These are phyloP conservation scores for Microcebus griseorufus DNA, from an alignment of 2,113 vertebrate genomes.

Conservation along the genomic window DNA sequence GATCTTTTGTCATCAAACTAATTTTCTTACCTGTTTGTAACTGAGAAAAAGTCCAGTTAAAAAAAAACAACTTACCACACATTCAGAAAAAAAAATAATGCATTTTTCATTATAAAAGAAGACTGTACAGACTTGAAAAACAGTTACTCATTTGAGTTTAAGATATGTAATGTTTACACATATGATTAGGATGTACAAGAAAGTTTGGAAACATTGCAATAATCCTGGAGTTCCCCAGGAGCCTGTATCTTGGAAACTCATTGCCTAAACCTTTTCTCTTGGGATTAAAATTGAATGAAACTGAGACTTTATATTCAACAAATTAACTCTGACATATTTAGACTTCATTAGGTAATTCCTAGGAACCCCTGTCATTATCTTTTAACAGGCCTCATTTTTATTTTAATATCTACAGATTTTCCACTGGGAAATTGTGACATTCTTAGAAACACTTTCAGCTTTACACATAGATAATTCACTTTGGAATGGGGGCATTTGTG, in stretches of 20 bases:
- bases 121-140: not conserved
- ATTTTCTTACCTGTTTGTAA: not conserved
- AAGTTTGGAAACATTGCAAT: not conserved
- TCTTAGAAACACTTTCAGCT: not conserved
- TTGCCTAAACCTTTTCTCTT: not conserved
- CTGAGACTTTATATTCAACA: not conserved
- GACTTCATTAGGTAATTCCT: not conserved
- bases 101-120: not conserved
- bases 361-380: not conserved
- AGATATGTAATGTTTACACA: not conserved
- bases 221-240: not conserved
- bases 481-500: not conserved
- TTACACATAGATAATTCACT: not conserved
- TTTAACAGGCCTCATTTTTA: constrained; percentile 7
- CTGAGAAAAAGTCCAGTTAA: not conserved
- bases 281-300: constrained; percentile 1
- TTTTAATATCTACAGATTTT: constrained; percentile 3
- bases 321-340: constrained; percentile 35
- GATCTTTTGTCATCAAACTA: not conserved
- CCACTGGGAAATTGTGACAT: not conserved
- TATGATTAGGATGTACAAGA: not conserved
- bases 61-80: not conserved
- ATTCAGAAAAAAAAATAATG: not conserved
- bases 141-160: not conserved
- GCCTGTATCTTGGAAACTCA: not conserved